These are phyloP conservation scores for Microplitis deprimator DNA, from an alignment of 2,888 invertebrate species.

Conservation along the genomic window DNA sequence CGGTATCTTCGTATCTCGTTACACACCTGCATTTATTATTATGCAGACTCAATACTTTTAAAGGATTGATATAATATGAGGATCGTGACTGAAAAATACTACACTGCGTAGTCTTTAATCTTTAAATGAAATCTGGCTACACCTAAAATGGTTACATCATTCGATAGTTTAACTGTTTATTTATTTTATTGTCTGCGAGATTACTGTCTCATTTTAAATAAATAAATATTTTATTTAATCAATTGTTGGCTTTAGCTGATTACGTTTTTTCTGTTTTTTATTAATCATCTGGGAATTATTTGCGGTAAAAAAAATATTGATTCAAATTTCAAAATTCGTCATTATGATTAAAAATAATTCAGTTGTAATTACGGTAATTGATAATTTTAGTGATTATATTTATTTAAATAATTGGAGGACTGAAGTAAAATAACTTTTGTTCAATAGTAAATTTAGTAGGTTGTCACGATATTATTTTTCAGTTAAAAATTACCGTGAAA, in stretches of 20 bases:
- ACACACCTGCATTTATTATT: constrained; percentile 18
- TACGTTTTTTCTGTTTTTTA: neutral
- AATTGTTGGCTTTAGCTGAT: neutral
- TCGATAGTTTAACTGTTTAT: neutral
- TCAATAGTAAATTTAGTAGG: no score
- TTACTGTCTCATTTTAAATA: neutral
- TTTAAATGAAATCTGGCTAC: neutral
- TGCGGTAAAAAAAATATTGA: no score
- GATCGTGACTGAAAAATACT: neutral
- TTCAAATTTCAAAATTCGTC: no score
- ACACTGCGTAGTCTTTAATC: neutral
- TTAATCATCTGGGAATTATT: no score
- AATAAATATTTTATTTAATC: neutral
- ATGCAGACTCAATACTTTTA: neutral
- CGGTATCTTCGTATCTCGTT: constrained; percentile 21
- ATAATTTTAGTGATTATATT: no score
- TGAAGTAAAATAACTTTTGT: no score
- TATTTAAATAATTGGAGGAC: no score
- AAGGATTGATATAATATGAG: neutral
- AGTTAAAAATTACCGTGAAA: no score
- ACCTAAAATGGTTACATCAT: constrained; percentile 1
- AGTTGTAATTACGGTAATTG: no score
- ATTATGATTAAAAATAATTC: no score
- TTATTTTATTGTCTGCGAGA: neutral
- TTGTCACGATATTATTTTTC: no score